Base-by-base conservation (phyloP, 35 echinoderm and acorn worm genomes). In the Heliocidaris erythrogramma region DNA sequence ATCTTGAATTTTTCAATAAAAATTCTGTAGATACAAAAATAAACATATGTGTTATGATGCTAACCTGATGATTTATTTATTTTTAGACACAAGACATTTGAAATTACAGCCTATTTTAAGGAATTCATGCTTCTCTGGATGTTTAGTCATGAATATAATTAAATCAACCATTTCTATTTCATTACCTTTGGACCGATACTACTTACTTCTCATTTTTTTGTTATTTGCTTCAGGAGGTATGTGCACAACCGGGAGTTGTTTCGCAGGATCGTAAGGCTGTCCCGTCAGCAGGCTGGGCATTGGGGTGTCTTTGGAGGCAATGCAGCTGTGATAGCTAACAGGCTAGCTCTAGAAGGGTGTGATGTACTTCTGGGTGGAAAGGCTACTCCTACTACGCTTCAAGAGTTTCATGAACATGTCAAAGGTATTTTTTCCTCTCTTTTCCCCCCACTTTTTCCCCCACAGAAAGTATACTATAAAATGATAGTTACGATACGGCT, bases 281-380 rank as follows among this genome's bases (percentile, higher is more conserved):
- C 91, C 47, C 16, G 30, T 5, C n/a, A 59, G 91, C 91, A 92
- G 49, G 13, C 49, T 30, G 91, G 91, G 21, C n/a, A 30, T n/a
- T 50, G 47, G 50, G 16, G 31, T 13, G 47, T 30, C 30, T 47
- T 97, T 13, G 98, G 98, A 87, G 98, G 98, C 8, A 99, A 99
- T 94, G 98, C 98, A 30, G 93, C 96, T 13, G 98, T 95, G 7
- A 99, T 99, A 61, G 98, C 98, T 59, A 97, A 97, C 88, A 89
- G 98, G 42, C 85, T 99, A 29, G 97, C 97, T 30, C 87, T 95
- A 42, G 98, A 99, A 93, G 98, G 98, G 5, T 97, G 97, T 90
- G 95, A 99, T 35, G 97, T 97, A 7, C 85, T 99, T 21, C 95
- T 99, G 27, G 98, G 97, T 35, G 93, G 93, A 13, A 31, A 89